A percentile compares a stretch with the other conserved stretches of the same genome.
phyloP scores from a whole-genome alignment of 2,888 invertebrate genomes.

The Keiferia lycopersicella region DNA sequence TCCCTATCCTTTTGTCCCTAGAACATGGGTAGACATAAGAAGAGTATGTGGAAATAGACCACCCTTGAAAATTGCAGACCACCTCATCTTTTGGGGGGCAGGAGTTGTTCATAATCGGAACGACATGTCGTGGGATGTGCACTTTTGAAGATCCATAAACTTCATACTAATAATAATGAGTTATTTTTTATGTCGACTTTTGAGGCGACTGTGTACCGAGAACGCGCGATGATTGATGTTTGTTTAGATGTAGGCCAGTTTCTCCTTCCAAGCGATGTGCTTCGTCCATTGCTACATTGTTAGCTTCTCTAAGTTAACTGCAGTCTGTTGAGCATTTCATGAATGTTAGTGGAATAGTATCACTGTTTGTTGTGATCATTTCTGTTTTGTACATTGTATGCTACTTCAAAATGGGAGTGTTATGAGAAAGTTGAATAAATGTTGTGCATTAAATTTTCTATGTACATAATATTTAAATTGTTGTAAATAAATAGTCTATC shows the following conservation, averaged over 20 bases:
- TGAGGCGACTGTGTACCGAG: too few species aligned
- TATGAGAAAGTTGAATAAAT: conserved; percentile 61
- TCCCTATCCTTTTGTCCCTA: too few species aligned
- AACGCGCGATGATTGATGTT: background rate
- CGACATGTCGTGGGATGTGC: too few species aligned
- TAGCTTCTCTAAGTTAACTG: conserved; percentile 16
- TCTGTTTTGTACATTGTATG: conserved; percentile 46
- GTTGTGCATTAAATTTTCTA: conserved; percentile 67
- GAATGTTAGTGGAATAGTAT: conserved; percentile 44
- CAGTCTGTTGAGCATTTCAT: conserved; percentile 40
- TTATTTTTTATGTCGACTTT: too few species aligned
- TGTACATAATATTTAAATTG: conserved; percentile 69
- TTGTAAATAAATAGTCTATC: conserved; percentile 78
- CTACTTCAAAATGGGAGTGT: conserved; percentile 44
- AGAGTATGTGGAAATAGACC: too few species aligned
- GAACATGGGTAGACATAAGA: too few species aligned
- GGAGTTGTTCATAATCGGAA: too few species aligned
- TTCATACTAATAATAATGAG: too few species aligned
- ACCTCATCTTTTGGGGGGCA: too few species aligned
- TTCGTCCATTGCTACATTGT: background rate
- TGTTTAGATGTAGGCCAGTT: conserved; percentile 8
- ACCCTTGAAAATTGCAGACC: too few species aligned
- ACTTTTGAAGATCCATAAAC: too few species aligned
- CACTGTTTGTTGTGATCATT: conserved; percentile 35
- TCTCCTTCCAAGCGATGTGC: conserved; percentile 10